These are phyloP conservation scores for Cydia splendana DNA, from an alignment of 1,140 invertebrate genomes.

Conservation along the genomic window DNA sequence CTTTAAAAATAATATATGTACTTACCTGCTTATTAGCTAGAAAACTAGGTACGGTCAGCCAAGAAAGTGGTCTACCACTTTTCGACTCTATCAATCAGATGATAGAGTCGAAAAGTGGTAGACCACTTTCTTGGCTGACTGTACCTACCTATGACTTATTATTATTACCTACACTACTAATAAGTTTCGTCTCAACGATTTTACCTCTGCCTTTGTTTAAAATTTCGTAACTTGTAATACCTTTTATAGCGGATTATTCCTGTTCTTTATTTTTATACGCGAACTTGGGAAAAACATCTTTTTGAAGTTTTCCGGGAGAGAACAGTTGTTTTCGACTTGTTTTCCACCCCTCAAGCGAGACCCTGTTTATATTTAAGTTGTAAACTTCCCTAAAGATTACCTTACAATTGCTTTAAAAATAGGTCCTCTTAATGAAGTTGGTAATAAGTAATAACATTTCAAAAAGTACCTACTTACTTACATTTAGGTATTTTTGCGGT, in stretches of 20 bases:
- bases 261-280: slow-evolving; percentile 1
- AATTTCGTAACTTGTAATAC: background rate
- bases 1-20: no score
- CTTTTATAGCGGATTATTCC: background rate
- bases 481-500: no score
- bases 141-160: no score
- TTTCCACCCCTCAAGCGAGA: background rate
- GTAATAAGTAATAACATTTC: background rate
- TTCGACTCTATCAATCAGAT: no score
- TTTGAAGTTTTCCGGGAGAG: background rate
- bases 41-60: no score
- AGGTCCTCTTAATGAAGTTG: slow-evolving; percentile 3
- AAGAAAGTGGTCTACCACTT: no score
- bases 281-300: background rate
- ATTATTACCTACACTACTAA: no score
- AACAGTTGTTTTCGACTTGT: slow-evolving; percentile 8
- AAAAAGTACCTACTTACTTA: background rate
- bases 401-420: slow-evolving; percentile 7
- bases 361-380: background rate
- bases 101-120: no score
- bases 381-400: background rate
- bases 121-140: no score
- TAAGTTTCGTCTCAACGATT: no score
- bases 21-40: no score
- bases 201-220: no score